These are phyloP conservation scores for Noctua janthina DNA, from an alignment of 2,888 invertebrate species.

Conservation along the genomic window DNA sequence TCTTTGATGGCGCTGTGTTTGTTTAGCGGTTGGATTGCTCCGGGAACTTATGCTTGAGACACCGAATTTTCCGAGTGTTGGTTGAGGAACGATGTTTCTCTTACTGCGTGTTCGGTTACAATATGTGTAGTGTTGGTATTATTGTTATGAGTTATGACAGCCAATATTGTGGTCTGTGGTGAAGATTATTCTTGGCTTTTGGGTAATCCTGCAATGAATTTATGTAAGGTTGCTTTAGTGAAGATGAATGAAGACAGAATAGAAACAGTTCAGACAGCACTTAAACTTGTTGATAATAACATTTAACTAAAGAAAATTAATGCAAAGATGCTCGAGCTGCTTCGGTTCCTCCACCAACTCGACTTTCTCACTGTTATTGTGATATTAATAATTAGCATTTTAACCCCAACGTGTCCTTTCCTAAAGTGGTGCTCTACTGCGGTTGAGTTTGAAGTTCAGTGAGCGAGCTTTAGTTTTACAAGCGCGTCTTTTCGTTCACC, in stretches of 20 bases:
- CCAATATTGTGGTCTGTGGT: conserved; percentile 32
- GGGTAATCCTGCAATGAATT: conserved; percentile 13
- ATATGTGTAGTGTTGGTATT: conserved; percentile 37
- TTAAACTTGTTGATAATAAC: conserved; percentile 8
- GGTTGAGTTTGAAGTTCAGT: conserved; percentile 46
- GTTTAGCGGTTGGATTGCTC: conserved; percentile 82
- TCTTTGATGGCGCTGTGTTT: conserved; percentile 87
- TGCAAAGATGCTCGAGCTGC: not conserved
- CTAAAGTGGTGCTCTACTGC: conserved; percentile 35
- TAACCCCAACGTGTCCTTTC: conserved; percentile 32
- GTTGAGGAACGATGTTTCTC: conserved; percentile 55
- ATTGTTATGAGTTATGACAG: conserved; percentile 45
- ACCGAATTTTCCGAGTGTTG: conserved; percentile 70
- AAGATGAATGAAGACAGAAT: conserved; percentile 20
- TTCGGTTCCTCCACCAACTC: conserved; percentile 7
- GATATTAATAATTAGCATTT: conserved; percentile 50
- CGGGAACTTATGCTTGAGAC: conserved; percentile 75
- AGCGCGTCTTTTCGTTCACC: conserved; percentile 34
- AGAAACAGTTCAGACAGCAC: not conserved
- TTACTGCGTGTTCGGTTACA: conserved; percentile 53
- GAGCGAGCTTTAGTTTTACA: conserved; percentile 46
- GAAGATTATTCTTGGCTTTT: conserved; percentile 2
- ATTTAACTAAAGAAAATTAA: conserved; percentile 3
- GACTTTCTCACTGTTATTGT: conserved; percentile 37
- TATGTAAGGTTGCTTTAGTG: conserved; percentile 2